These are phyloP conservation scores for Luscinia megarhynchos DNA, from an alignment of 2,797 vertebrate species.

Conservation along the genomic window DNA sequence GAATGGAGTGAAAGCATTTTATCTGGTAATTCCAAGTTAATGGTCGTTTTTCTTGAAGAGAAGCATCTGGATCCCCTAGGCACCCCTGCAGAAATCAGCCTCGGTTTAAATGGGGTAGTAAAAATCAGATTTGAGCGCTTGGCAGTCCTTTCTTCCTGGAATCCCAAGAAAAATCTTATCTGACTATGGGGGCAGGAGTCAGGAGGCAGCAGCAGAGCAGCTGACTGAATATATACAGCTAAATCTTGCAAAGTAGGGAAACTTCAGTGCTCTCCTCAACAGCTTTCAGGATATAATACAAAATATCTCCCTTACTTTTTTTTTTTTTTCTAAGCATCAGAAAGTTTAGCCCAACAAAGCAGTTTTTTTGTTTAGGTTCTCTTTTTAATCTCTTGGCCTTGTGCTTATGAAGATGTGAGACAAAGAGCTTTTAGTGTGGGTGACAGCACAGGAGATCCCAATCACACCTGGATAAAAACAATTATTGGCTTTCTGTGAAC, in stretches of 20 bases:
- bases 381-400: slow-evolving; percentile 9
- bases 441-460: background rate
- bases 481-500: background rate
- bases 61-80: background rate
- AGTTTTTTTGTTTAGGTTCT: slow-evolving; percentile 1
- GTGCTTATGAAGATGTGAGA: slow-evolving; percentile 16
- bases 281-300: background rate
- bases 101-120: background rate
- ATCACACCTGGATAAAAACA: background rate
- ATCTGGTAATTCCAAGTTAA: background rate
- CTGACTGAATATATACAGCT: background rate
- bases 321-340: background rate
- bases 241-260: slow-evolving; percentile 18
- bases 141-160: background rate
- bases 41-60: background rate
- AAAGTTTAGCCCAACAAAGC: slow-evolving; percentile 12
- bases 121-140: slow-evolving; percentile 17
- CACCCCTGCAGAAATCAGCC: background rate
- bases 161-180: slow-evolving; percentile 19
- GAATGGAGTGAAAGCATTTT: background rate
- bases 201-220: background rate
- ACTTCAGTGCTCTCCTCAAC: background rate
- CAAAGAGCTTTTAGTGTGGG: slow-evolving; percentile 45
- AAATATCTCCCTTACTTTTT: background rate
- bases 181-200: slow-evolving; percentile 15